A percentile compares a stretch with the other conserved stretches of the same genome.
Conservation (phyloP, 23 tunicate species). For the Halocynthia roretzi region DNA sequence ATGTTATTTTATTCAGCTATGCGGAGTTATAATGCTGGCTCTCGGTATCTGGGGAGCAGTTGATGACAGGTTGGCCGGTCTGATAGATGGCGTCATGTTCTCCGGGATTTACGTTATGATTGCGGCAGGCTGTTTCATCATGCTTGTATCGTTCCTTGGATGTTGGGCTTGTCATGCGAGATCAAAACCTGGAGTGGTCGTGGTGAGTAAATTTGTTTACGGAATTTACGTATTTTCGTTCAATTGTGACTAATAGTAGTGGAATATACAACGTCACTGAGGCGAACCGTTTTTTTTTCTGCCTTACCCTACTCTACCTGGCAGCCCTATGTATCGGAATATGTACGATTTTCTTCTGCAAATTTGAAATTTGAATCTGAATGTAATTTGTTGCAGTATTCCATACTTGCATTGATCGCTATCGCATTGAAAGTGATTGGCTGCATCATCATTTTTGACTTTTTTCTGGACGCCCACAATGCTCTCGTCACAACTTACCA, state of each 20-base stretch:
- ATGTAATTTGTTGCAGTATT: slow-evolving; percentile 36
- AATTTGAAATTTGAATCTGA: too few relatives aligned
- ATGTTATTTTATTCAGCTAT: slow-evolving; percentile 29
- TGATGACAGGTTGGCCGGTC: slow-evolving; percentile 12
- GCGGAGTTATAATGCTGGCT: slow-evolving; percentile 64
- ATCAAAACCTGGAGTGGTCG: slow-evolving; percentile 47
- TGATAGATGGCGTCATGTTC: slow-evolving; percentile 32
- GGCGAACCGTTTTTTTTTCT: background rate
- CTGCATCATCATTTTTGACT: slow-evolving; percentile 50
- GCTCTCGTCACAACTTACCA: slow-evolving; percentile 25
- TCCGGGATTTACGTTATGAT: slow-evolving; percentile 54
- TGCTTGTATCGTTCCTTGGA: slow-evolving; percentile 56
- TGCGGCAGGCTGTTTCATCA: slow-evolving; percentile 50
- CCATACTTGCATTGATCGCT: slow-evolving; percentile 34
- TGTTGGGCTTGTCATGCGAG: slow-evolving; percentile 40
- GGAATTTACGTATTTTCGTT: background rate
- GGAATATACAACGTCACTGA: too few relatives aligned
- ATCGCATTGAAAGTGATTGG: slow-evolving; percentile 42
- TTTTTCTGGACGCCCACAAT: slow-evolving; percentile 21
- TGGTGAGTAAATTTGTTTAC: slow-evolving; percentile 28
- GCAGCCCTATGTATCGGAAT: too few relatives aligned
- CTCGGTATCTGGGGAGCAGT: slow-evolving; percentile 72
- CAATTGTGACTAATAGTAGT: too few relatives aligned
- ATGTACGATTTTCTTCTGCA: too few relatives aligned
- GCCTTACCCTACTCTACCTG: too few relatives aligned